Evolutionary conservation across 2,888 invertebrate genomes (phyloP), one percentile per base, ranked within the genome.

Genomic region (Schizaphis graminum): DNA sequence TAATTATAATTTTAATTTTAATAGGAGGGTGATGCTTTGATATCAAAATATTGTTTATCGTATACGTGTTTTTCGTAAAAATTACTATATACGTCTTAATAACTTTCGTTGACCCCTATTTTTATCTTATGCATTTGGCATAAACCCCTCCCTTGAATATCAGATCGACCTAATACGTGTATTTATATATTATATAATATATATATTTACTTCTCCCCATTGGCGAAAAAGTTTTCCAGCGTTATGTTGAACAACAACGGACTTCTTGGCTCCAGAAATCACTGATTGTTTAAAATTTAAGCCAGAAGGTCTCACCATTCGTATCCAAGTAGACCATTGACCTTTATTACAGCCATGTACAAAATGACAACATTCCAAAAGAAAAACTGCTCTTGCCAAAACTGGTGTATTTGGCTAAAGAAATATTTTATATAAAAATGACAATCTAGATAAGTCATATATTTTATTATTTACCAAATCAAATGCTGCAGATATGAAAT

Each of bases 261-360:
- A 97, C 93, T 97, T 96, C 92, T 97, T 96, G 56, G 97, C 96
- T 24, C 97, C 97, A 0, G 97, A 97, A 41, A 97, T 96, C 95
- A 96, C 95, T 44, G 96, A 95, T 53, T 97, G 97, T 53, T 94
- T 94, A 41, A 87, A 67, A 91, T 94, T 94, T 53, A 94, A 87
- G 67, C 97, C 97, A 2, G 97, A 97, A 0, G 97, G 97, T 89
- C 98, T 96, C 95, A 97, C 96, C 95, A 98, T 98, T 96, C 99
- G 99, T 97, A 99, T 98, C 99, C 99, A 99, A 94, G 98, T 97
- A 0, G 99, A 99, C 99, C 99, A 99, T 95, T 99, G 98, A 0
- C 99, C 99, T 95, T 98, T 98, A 96, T 99, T 99, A 96, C 99
- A 99, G 95, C 98, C 97, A 95, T 99, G 99, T 3, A 99, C 99